Evolutionary conservation across 2,797 vertebrate genomes (phyloP).

Genomic region (Trachurus trachurus): DNA sequence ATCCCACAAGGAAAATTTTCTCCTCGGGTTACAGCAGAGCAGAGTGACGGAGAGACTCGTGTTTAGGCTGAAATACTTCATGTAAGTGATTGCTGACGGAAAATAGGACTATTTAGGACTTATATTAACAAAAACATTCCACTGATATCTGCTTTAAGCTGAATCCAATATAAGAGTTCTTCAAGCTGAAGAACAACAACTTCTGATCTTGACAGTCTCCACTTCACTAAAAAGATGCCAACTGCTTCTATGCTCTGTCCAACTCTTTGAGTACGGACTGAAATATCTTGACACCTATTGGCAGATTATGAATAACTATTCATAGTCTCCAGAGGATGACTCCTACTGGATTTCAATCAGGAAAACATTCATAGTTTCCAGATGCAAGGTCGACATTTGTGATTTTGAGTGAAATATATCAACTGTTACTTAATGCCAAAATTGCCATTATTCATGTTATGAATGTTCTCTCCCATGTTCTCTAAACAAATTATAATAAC

Average conservation of each 20-base stretch:
- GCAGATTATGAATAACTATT: background rate
- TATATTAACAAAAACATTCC: no score
- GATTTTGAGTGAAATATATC: background rate
- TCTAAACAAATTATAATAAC: background rate
- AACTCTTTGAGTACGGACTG: background rate
- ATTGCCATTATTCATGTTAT: background rate
- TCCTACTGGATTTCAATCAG: background rate
- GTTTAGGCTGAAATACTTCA: no score
- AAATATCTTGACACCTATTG: background rate
- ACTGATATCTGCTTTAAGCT: no score
- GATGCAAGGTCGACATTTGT: no score
- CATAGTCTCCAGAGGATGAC: background rate
- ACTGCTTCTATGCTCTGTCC: background rate
- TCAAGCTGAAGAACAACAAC: slow-evolving; percentile 28
- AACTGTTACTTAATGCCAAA: background rate
- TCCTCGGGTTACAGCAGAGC: no score
- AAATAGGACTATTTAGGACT: no score
- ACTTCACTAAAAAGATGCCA: background rate
- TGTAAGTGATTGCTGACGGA: no score
- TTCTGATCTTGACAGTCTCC: background rate
- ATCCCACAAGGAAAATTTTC: no score
- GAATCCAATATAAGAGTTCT: slow-evolving; percentile 24
- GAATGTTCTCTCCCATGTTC: no score
- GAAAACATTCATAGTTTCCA: background rate
- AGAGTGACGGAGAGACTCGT: no score